phyloP scores from a whole-genome alignment of 2,888 invertebrate genomes.

The Archips xylosteana region DNA sequence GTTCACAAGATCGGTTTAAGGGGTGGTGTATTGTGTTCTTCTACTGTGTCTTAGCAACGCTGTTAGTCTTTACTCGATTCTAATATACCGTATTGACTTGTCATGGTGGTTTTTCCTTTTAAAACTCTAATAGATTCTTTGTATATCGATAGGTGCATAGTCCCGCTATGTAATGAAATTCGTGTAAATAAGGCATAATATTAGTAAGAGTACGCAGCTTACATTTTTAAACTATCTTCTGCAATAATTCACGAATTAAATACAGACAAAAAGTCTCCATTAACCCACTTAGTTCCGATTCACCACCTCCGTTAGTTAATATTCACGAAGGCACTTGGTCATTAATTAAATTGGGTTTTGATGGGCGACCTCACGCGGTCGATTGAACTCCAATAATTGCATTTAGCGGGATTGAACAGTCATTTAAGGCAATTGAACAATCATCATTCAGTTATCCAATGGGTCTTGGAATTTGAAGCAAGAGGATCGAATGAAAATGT shows the following conservation, averaged over 20 bases:
- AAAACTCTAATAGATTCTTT: too few species aligned
- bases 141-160: too few species aligned
- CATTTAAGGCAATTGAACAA: constrained; percentile 32
- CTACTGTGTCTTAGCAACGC: too few species aligned
- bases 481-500: not conserved
- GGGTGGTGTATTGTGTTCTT: too few species aligned
- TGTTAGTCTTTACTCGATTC: too few species aligned
- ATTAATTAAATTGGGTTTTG: constrained; percentile 54
- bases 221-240: not conserved
- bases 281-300: constrained; percentile 2
- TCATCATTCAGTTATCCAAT: constrained; percentile 19
- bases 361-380: constrained; percentile 45
- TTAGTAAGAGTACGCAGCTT: too few species aligned
- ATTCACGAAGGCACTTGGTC: constrained; percentile 42
- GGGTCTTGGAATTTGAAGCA: constrained; percentile 8
- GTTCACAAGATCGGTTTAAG: too few species aligned
- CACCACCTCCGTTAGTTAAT: constrained; percentile 29
- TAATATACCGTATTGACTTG: too few species aligned
- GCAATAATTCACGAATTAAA: not conserved
- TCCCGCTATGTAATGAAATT: too few species aligned
- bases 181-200: too few species aligned
- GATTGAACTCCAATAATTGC: constrained; percentile 66
- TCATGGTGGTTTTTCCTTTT: too few species aligned
- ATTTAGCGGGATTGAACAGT: constrained; percentile 56
- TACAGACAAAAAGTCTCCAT: not conserved